Base-by-base conservation (phyloP, 1,140 invertebrate genomes). In the Sitophilus oryzae region DNA sequence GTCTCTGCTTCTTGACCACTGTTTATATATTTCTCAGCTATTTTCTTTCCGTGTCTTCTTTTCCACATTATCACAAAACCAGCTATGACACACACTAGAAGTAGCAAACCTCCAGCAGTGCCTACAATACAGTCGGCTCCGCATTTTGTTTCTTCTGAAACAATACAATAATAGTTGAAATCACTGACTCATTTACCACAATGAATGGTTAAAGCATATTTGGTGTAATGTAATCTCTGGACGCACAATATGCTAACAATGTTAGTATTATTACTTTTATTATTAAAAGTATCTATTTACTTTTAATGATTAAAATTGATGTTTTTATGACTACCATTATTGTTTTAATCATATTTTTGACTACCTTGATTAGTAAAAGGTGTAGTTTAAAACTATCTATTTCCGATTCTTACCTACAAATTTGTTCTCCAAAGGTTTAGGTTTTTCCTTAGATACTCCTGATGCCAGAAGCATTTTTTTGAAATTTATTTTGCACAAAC, bases 91-190 rank as follows among this genome's bases (percentile, higher is more conserved):
- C 58, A 54, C 4, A 60, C 40, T 2, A 68, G 43, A 36, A 70
- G 61, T 4, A 67, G 37, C 4, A 52, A 30, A n/a, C 64, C 68
- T 11, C 55, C 63, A n/a, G 53, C 49, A 4, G 68, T 62, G 6
- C 66, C 62, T 18, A 69, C 18, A 15, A 71, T 50, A 42, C 70
- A 71, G 0, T 61, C 56, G 0, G 63, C 64, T n/a, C 67, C 68
- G 53, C 69, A 71, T 37, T 55, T 59, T 2, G 58, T 23, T 9
- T 59, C 49, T 23, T 62, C 63, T 35, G 58, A 46, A 46, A 54
- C 18, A n/a, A n/a, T n/a, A n/a, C n/a, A n/a, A n/a, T n/a, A n/a
- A n/a, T n/a, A n/a, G n/a, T n/a, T n/a, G n/a, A n/a, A n/a, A n/a
- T n/a, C n/a, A n/a, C n/a, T n/a, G n/a, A n/a, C n/a, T n/a, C n/a